Percentiles rank a stretch among this genome's conserved stretches.
Conservation (phyloP, 1,140 invertebrate genomes). For the Aricia agestis region DNA sequence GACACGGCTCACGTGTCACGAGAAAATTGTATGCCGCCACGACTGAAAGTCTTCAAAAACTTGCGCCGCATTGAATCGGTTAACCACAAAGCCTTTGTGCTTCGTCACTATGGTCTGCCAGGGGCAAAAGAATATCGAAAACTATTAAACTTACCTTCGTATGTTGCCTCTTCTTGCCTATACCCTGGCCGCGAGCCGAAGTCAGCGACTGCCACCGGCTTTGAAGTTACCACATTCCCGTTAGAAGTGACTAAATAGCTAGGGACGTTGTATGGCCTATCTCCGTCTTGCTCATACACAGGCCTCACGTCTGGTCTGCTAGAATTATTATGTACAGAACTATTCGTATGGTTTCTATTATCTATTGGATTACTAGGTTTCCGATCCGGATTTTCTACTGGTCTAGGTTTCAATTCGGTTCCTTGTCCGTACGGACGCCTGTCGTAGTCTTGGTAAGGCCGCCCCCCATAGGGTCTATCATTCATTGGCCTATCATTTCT, state of each 20-base stretch:
- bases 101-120: no score
- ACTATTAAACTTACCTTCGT: conserved; percentile 47
- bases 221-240: conserved; percentile 53
- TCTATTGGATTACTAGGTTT: conserved; percentile 19
- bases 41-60: no score
- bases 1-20: no score
- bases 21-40: no score
- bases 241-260: conserved; percentile 47
- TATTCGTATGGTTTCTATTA: conserved; percentile 28
- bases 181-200: conserved; percentile 39
- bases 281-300: conserved; percentile 53
- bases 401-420: conserved; percentile 21
- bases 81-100: no score
- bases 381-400: background rate
- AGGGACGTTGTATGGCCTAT: conserved; percentile 48
- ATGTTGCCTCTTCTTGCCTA: conserved; percentile 35
- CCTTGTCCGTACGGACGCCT: background rate
- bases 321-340: conserved; percentile 14
- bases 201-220: conserved; percentile 50
- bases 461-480: conserved; percentile 24
- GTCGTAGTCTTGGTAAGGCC: conserved; percentile 17
- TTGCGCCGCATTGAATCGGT: no score
- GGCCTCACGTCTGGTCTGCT: conserved; percentile 44
- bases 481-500: conserved; percentile 22
- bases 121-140: no score